phyloP scores from a whole-genome alignment of 53 echinoderm and acorn worm species.

The Luidia sarsii region DNA sequence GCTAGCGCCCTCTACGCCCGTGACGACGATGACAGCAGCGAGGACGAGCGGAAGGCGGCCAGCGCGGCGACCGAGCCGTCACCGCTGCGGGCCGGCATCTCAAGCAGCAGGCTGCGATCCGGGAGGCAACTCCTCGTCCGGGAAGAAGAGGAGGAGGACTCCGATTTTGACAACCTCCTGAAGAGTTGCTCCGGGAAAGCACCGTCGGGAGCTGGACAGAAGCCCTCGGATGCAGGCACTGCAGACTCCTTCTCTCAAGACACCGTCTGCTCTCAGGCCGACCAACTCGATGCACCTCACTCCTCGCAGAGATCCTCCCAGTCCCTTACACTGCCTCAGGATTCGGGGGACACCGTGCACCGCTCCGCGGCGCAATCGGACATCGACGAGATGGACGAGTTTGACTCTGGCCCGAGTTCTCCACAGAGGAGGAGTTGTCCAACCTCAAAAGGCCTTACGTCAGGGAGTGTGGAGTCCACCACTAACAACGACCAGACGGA shows the following conservation, averaged over 20 bases:
- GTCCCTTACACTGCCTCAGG: constrained; percentile 17
- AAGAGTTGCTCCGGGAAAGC: neutral
- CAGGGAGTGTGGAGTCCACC: too few relatives aligned
- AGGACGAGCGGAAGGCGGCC: neutral
- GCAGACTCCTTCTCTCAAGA: constrained; percentile 1
- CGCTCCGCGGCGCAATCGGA: neutral
- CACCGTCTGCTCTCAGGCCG: neutral
- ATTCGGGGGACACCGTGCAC: constrained; percentile 10
- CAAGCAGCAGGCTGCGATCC: neutral
- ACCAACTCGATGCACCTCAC: neutral
- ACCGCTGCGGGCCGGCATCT: too few relatives aligned
- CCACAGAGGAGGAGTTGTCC: neutral
- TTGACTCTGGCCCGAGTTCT: constrained; percentile 15
- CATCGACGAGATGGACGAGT: neutral
- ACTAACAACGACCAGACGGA: too few relatives aligned
- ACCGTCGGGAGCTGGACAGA: neutral
- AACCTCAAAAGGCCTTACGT: too few relatives aligned
- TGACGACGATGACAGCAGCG: constrained; percentile 12
- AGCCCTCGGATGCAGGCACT: neutral
- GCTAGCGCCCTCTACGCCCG: constrained; percentile 9
- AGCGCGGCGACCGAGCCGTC: neutral
- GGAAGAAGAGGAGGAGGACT: constrained; percentile 17
- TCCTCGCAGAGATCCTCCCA: too few relatives aligned
- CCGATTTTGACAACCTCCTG: constrained; percentile 23
- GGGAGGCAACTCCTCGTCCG: neutral